phyloP scores from a whole-genome alignment of 2,113 vertebrate genomes.

The Myotis lucifugus region DNA sequence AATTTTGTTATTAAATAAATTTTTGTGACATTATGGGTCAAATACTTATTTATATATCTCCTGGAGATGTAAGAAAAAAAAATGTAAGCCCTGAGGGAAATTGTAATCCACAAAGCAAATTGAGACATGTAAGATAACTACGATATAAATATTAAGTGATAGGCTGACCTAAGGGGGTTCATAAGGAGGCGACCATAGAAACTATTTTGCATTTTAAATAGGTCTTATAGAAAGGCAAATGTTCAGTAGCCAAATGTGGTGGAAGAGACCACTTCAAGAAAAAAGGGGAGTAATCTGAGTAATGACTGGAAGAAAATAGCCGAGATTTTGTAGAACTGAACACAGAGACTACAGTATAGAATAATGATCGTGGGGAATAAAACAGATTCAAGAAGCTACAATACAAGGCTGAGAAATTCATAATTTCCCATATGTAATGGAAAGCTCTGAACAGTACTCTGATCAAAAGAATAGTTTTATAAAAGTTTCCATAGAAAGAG shows the following conservation, averaged over 20 bases:
- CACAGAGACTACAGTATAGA: neutral
- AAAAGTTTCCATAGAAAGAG: neutral
- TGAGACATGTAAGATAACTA: conserved; percentile 13
- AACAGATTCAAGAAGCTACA: neutral
- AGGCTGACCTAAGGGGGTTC: neutral
- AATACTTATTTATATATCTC: neutral
- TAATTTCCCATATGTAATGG: neutral
- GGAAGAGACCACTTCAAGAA: neutral
- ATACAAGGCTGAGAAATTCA: neutral
- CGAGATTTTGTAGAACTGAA: neutral
- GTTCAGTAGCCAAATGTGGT: neutral
- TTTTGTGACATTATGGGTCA: neutral
- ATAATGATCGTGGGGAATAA: neutral
- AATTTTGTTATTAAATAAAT: conserved; percentile 32
- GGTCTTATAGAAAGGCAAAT: neutral
- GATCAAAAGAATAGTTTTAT: neutral
- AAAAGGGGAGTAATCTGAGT: neutral
- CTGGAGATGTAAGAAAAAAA: neutral
- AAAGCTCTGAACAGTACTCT: neutral
- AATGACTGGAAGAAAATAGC: neutral
- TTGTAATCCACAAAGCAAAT: neutral
- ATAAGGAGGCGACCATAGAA: neutral
- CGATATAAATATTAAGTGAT: neutral
- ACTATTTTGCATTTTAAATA: conserved; percentile 35
- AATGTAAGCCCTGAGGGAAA: neutral